Conservation (phyloP, 2,888 invertebrate genomes). For the Ophonus ardosiacus region DNA sequence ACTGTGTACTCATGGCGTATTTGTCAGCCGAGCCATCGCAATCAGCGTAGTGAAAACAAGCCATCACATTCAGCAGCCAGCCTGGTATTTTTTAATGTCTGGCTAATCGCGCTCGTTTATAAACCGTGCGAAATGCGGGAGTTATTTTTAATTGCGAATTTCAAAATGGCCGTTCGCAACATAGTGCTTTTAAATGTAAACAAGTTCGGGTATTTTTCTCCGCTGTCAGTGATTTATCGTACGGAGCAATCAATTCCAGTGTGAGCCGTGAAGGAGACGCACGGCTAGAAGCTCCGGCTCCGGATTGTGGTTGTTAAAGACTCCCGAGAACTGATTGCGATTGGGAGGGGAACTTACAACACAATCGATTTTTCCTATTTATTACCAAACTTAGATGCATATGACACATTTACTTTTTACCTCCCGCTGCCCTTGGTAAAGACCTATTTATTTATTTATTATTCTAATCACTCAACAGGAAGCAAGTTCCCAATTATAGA, state of each 20-base stretch:
- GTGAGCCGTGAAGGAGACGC: background rate
- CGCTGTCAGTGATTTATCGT: conserved; percentile 60
- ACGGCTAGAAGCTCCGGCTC: background rate
- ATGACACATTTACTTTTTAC: background rate
- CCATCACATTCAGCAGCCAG: conserved; percentile 26
- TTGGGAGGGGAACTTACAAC: background rate
- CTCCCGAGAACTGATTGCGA: background rate
- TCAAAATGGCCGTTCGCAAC: conserved; percentile 56
- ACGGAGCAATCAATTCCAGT: conserved; percentile 51
- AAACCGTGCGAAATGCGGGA: conserved; percentile 54
- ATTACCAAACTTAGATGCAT: background rate
- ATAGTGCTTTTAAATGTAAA: conserved; percentile 63
- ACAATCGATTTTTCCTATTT: background rate
- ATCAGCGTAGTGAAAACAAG: conserved; percentile 40
- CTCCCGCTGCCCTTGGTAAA: no score
- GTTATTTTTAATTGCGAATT: conserved; percentile 62
- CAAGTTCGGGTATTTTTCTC: conserved; percentile 62
- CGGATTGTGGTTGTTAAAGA: background rate
- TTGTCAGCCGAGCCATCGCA: conserved; percentile 19
- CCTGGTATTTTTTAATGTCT: conserved; percentile 45
- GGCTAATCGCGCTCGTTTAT: conserved; percentile 60
- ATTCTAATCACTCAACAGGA: no score
- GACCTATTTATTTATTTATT: no score
- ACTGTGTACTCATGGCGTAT: background rate
- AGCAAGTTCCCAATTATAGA: no score